A percentile compares a stretch with the other conserved stretches of the same genome.
Evolutionary conservation across 1,140 invertebrate genomes (phyloP).

Genomic region (Drosophila malerkotliana): DNA sequence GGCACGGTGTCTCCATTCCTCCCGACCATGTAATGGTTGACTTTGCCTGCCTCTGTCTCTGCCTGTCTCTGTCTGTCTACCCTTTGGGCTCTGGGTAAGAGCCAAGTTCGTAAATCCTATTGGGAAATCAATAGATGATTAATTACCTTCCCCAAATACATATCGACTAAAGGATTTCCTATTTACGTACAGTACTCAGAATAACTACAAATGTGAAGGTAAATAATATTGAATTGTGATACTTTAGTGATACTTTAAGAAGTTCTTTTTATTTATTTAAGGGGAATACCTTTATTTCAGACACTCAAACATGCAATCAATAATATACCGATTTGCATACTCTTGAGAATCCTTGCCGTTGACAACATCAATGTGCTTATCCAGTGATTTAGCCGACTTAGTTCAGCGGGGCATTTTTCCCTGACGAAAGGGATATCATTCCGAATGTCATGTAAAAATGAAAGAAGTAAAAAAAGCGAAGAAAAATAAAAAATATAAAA

Average conservation of each 20-base stretch:
- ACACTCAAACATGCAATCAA: constrained; percentile 29
- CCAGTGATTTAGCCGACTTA: constrained; percentile 43
- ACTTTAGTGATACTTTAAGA: too few relatives aligned
- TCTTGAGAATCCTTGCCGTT: constrained; percentile 26
- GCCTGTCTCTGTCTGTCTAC: background rate
- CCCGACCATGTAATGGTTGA: constrained; percentile 35
- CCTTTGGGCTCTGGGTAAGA: constrained; percentile 30
- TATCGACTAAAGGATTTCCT: constrained; percentile 39
- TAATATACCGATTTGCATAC: constrained; percentile 29
- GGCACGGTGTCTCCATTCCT: constrained; percentile 37
- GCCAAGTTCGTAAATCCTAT: constrained; percentile 26
- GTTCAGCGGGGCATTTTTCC: constrained; percentile 30
- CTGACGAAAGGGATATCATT: constrained; percentile 54
- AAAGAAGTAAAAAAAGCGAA: constrained; percentile 20
- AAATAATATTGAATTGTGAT: background rate
- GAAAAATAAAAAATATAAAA: constrained; percentile 1
- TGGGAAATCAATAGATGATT: constrained; percentile 58
- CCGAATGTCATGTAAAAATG: constrained; percentile 47
- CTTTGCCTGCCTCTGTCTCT: background rate
- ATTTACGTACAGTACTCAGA: constrained; percentile 14
- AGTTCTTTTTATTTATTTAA: too few relatives aligned
- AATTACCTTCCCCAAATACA: constrained; percentile 31
- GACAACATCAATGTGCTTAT: constrained; percentile 53
- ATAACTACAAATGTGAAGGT: background rate
- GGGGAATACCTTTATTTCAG: too few relatives aligned